phyloP scores from a whole-genome alignment of 2,797 vertebrate species.

The Squalus acanthias region DNA sequence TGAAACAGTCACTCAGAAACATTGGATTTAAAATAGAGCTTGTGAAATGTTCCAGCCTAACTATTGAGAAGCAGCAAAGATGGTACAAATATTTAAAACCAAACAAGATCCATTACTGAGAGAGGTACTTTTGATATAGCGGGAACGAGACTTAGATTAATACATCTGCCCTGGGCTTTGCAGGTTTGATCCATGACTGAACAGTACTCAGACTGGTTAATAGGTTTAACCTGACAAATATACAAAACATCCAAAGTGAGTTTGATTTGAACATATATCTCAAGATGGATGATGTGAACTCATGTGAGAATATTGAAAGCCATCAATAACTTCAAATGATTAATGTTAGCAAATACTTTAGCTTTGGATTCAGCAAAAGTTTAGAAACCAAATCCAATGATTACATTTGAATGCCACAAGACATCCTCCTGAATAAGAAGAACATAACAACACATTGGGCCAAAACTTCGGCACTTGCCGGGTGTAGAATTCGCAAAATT shows the following conservation, averaged over 20 bases:
- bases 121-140: not conserved
- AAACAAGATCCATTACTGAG: not conserved
- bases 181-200: not conserved
- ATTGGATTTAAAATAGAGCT: not conserved
- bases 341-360: not conserved
- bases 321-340: not conserved
- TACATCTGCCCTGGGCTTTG: not conserved
- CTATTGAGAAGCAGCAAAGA: not conserved
- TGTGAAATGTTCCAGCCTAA: not conserved
- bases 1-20: too few species aligned
- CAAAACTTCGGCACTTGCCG: too few species aligned
- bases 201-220: not conserved
- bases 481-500: too few species aligned
- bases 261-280: not conserved
- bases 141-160: not conserved
- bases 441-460: not conserved
- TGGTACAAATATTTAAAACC: not conserved
- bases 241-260: not conserved
- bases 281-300: not conserved
- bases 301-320: not conserved
- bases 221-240: not conserved
- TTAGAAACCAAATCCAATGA: not conserved
- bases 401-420: not conserved
- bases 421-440: not conserved
- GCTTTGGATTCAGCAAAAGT: not conserved